Evolutionary conservation across 2,888 invertebrate genomes (phyloP).

Genomic region (Rhogogaster chlorosoma): DNA sequence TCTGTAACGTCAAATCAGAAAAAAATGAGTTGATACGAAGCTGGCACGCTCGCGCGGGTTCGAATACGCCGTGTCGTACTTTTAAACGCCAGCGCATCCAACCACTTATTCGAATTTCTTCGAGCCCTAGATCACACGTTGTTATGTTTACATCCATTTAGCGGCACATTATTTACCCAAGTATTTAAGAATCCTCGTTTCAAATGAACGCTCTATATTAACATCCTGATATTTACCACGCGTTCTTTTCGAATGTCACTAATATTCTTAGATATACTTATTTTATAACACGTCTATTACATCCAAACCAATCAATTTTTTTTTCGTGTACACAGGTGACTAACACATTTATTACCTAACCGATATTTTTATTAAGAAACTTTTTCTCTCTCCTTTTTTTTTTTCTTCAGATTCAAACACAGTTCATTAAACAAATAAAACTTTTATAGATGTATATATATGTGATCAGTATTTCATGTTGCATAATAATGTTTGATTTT

Average conservation of each 20-base stretch:
- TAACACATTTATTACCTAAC: constrained; percentile 11
- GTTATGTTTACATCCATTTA: constrained; percentile 34
- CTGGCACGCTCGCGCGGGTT: constrained; percentile 44
- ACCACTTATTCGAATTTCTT: constrained; percentile 46
- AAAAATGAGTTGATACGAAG: background rate
- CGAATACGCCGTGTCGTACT: constrained; percentile 31
- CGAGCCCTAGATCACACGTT: background rate
- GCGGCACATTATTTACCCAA: background rate
- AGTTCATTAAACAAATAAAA: constrained; percentile 23
- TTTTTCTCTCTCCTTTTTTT: background rate
- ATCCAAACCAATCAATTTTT: constrained; percentile 19
- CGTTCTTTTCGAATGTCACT: constrained; percentile 8
- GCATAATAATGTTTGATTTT: constrained; percentile 29
- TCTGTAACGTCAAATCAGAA: constrained; percentile 3
- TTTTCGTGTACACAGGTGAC: constrained; percentile 35
- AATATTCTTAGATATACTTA: background rate
- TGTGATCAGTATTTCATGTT: background rate
- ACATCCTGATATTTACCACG: constrained; percentile 1
- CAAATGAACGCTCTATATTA: background rate
- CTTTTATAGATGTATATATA: background rate
- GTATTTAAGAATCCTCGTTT: background rate
- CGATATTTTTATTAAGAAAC: background rate
- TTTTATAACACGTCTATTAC: background rate
- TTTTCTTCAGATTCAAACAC: background rate
- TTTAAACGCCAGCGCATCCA: constrained; percentile 43